Conservation (phyloP, 2,888 invertebrate species). For the Netelia melanura region DNA sequence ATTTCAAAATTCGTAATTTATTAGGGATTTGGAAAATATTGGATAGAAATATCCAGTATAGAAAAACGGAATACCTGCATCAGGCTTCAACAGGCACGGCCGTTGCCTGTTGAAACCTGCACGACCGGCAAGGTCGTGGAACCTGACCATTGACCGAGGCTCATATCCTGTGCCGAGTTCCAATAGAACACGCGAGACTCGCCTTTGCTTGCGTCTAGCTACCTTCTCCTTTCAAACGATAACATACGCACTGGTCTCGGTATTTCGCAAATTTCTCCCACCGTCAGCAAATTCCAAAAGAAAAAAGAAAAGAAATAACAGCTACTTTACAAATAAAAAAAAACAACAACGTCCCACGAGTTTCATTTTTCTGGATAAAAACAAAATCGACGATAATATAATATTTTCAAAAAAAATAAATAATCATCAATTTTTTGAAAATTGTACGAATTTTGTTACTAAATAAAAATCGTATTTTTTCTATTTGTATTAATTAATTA, state of each 20-base stretch:
- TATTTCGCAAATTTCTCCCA: not conserved
- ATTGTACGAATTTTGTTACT: too few relatives aligned
- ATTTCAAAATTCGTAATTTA: too few relatives aligned
- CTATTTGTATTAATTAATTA: too few relatives aligned
- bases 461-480: too few relatives aligned
- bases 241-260: not conserved
- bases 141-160: conserved; percentile 75
- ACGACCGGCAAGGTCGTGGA: conserved; percentile 81
- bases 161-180: conserved; percentile 40
- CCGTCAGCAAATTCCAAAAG: not conserved
- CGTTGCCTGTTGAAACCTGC: conserved; percentile 79
- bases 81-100: conserved; percentile 35
- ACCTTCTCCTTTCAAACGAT: conserved; percentile 23
- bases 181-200: conserved; percentile 9
- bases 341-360: too few relatives aligned
- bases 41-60: conserved; percentile 7
- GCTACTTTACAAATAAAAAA: too few relatives aligned
- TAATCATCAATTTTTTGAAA: too few relatives aligned
- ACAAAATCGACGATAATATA: too few relatives aligned
- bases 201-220: not conserved
- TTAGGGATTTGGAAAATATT: too few relatives aligned
- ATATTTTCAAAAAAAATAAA: too few relatives aligned
- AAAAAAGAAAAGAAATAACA: not conserved
- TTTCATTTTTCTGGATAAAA: too few relatives aligned
- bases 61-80: conserved; percentile 66